Evolutionary conservation across 2,888 invertebrate genomes (phyloP).

Genomic region (Didymodactylos carnosus): DNA sequence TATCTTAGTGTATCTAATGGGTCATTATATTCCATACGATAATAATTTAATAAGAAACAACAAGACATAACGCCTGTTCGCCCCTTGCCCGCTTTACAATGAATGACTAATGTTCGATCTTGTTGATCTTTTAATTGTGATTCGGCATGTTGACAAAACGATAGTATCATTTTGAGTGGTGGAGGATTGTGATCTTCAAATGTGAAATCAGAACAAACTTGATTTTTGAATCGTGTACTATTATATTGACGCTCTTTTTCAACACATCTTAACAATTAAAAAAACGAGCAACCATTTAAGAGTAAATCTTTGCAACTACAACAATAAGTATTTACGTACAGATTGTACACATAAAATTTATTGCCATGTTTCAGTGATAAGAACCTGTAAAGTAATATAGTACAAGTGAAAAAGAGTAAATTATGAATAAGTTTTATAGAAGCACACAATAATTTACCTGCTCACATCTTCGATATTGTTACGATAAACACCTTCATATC

Average conservation of each 20-base stretch:
- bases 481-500: background rate
- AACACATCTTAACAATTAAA: background rate
- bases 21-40: background rate
- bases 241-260: constrained; percentile 6
- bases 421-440: background rate
- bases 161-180: background rate
- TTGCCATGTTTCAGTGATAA: background rate
- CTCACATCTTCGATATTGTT: background rate
- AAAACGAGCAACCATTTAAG: no score
- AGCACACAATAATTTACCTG: no score
- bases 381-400: background rate
- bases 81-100: constrained; percentile 15
- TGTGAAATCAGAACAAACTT: background rate
- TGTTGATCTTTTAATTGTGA: background rate
- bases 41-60: constrained; percentile 8
- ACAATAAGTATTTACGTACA: no score
- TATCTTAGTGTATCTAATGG: constrained; percentile 1
- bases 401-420: background rate
- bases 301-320: no score
- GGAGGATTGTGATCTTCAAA: constrained; percentile 14
- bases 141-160: constrained; percentile 3
- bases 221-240: constrained; percentile 5
- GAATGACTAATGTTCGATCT: background rate
- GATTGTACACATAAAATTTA: background rate
- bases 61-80: constrained; percentile 13